phyloP scores from a whole-genome alignment of 1,140 invertebrate genomes.

The Sitodiplosis mosellana region DNA sequence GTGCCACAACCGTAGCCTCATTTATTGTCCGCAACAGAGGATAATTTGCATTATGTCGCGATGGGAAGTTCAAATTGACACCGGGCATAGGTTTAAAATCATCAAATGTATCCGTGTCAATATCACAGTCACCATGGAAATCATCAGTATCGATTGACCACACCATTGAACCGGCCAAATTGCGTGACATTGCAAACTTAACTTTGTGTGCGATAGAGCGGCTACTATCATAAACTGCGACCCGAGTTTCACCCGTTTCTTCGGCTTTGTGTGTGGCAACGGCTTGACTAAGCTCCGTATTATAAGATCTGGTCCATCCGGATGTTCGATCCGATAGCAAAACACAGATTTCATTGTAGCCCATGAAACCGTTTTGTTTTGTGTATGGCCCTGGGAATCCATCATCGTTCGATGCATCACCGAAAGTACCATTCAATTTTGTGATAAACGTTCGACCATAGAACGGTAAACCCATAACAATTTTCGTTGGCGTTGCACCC shows the following conservation, averaged over 20 bases:
- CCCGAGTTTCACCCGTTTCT: constrained; percentile 16
- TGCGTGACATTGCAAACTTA: constrained; percentile 37
- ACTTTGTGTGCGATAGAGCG: constrained; percentile 39
- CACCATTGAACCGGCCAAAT: constrained; percentile 60
- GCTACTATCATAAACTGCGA: constrained; percentile 41
- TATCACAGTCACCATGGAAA: constrained; percentile 42
- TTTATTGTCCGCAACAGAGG: constrained; percentile 42
- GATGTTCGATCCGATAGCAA: constrained; percentile 27
- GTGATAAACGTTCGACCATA: constrained; percentile 64
- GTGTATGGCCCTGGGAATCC: constrained; percentile 61
- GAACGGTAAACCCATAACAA: constrained; percentile 64
- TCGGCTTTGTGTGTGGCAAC: constrained; percentile 30
- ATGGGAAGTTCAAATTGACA: constrained; percentile 16
- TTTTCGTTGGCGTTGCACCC: constrained; percentile 51
- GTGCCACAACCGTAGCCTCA: constrained; percentile 30
- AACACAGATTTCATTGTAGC: constrained; percentile 55
- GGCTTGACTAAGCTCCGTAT: constrained; percentile 33
- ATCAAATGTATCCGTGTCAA: constrained; percentile 26
- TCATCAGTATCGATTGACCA: constrained; percentile 69
- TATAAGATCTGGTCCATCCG: constrained; percentile 35
- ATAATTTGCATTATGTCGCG: constrained; percentile 28
- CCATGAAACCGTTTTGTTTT: constrained; percentile 63
- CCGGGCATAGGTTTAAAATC: constrained; percentile 22
- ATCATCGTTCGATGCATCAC: constrained; percentile 27
- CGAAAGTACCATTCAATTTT: constrained; percentile 22